phyloP scores from a whole-genome alignment of 2,888 invertebrate species.

The Hesperia comma region DNA sequence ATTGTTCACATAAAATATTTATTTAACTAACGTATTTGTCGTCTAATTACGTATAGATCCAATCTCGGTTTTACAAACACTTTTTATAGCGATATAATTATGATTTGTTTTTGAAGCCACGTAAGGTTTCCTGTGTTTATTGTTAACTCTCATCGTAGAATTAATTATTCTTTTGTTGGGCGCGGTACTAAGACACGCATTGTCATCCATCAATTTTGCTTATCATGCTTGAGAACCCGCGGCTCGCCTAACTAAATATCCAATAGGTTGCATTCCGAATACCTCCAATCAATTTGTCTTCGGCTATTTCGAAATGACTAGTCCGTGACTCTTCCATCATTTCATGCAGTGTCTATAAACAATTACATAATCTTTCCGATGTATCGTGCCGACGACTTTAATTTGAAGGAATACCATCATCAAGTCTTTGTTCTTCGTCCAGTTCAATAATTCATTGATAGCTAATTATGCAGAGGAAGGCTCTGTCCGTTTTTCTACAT shows the following conservation, averaged over 20 bases:
- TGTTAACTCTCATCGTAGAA: constrained; percentile 71
- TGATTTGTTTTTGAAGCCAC: constrained; percentile 57
- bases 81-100: constrained; percentile 52
- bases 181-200: constrained; percentile 59
- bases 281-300: constrained; percentile 72
- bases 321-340: constrained; percentile 55
- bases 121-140: constrained; percentile 57
- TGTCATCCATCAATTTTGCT: constrained; percentile 77
- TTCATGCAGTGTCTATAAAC: constrained; percentile 28
- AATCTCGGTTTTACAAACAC: constrained; percentile 42
- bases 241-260: constrained; percentile 54
- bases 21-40: constrained; percentile 27
- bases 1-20: constrained; percentile 22
- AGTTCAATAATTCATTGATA: constrained; percentile 51
- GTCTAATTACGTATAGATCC: constrained; percentile 37
- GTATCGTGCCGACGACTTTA: constrained; percentile 33
- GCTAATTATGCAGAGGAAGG: constrained; percentile 69
- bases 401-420: constrained; percentile 33
- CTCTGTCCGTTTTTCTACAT: constrained; percentile 61
- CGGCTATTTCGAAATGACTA: constrained; percentile 61
- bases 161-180: constrained; percentile 78
- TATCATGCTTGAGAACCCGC: constrained; percentile 64
- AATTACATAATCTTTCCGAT: constrained; percentile 35
- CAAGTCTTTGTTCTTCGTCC: constrained; percentile 51
- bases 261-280: constrained; percentile 55